A percentile compares a stretch with the other conserved stretches of the same genome.
Conservation (phyloP, 2,113 vertebrate genomes). For the Ochotona curzoniae region DNA sequence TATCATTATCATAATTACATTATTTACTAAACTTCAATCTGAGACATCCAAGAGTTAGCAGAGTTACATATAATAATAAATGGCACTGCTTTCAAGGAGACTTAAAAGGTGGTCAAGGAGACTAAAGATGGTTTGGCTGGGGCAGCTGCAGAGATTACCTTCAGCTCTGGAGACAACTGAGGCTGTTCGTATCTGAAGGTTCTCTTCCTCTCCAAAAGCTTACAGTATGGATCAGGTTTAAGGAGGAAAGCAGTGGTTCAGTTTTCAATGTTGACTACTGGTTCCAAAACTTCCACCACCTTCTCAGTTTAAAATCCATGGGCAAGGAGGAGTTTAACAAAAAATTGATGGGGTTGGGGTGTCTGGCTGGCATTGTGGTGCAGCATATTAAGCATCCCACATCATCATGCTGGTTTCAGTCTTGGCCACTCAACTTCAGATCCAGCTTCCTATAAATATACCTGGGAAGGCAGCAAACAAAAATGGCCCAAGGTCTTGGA, state of each 20-base stretch:
- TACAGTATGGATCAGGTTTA: neutral
- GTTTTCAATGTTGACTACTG: neutral
- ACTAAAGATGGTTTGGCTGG: no score
- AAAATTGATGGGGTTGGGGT: no score
- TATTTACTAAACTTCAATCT: neutral
- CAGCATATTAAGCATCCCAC: no score
- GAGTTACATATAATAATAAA: neutral
- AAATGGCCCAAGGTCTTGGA: no score
- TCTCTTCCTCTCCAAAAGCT: neutral
- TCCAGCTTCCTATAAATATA: no score
- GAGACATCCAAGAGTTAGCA: neutral
- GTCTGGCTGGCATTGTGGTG: no score
- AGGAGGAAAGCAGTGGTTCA: neutral
- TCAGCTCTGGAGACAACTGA: neutral
- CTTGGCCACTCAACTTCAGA: no score
- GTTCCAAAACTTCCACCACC: constrained; percentile 19
- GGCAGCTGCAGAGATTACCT: no score
- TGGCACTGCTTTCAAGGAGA: neutral
- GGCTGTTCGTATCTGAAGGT: neutral
- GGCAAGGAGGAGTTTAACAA: no score
- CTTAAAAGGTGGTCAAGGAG: no score
- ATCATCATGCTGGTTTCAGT: no score
- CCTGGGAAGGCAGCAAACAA: no score
- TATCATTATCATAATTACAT: neutral
- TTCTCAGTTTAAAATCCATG: neutral